Conservation (phyloP, 2,888 invertebrate species). For the Orthosia gracilis region DNA sequence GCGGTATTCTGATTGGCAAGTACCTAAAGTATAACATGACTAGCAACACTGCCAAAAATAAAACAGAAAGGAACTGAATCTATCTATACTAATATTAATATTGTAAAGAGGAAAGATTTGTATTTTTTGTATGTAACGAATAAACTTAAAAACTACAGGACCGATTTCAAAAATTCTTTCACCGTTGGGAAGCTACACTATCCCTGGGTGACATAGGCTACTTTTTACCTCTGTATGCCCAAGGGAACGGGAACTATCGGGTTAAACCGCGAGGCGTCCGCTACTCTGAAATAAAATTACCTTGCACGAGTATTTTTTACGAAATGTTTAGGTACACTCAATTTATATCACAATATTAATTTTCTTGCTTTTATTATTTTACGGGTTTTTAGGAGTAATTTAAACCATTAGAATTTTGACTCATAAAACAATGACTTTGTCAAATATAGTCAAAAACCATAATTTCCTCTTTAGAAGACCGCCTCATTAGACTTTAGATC, state of each 20-base stretch:
- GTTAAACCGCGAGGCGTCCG: too few relatives aligned
- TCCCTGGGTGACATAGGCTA: too few relatives aligned
- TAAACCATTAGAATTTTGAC: slow-evolving; percentile 49
- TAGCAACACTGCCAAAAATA: background rate
- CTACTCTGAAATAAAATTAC: slow-evolving; percentile 8
- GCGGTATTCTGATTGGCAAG: background rate
- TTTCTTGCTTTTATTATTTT: slow-evolving; percentile 43
- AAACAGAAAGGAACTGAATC: background rate
- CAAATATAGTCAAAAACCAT: background rate
- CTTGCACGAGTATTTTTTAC: slow-evolving; percentile 14
- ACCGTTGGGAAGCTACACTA: too few relatives aligned
- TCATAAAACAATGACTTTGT: slow-evolving; percentile 35
- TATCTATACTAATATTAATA: too few relatives aligned
- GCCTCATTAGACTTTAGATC: background rate
- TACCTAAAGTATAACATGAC: background rate
- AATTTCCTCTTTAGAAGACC: background rate
- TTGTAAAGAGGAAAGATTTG: too few relatives aligned
- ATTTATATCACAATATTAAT: background rate
- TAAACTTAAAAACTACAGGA: too few relatives aligned
- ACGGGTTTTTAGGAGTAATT: slow-evolving; percentile 36
- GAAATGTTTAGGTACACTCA: background rate
- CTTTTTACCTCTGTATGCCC: too few relatives aligned
- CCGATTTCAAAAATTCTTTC: too few relatives aligned
- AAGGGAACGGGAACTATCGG: too few relatives aligned
- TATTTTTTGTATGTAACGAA: too few relatives aligned